Evolutionary conservation across 2,113 vertebrate species (phyloP).

Genomic region (Plestiodon gilberti): DNA sequence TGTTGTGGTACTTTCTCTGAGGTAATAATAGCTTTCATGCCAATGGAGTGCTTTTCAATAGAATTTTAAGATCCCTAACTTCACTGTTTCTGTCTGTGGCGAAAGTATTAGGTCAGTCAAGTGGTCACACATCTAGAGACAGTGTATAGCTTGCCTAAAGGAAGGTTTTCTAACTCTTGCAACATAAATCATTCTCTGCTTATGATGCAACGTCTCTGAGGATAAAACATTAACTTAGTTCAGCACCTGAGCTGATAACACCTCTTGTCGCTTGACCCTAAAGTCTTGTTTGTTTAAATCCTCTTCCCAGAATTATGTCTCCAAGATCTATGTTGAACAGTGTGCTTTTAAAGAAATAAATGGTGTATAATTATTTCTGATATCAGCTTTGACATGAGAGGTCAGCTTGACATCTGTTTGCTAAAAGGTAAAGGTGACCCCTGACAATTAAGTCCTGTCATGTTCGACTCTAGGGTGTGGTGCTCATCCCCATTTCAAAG

Average conservation of each 20-base stretch:
- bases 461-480: no score
- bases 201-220: not conserved
- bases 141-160: not conserved
- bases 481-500: no score
- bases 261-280: not conserved
- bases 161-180: not conserved
- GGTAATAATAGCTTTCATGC: conserved; percentile 39
- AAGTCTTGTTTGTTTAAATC: conserved; percentile 16
- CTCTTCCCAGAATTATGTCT: not conserved
- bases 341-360: no score
- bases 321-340: conserved; percentile 4
- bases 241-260: not conserved
- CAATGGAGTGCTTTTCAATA: conserved; percentile 39
- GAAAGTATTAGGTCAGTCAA: not conserved
- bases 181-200: not conserved
- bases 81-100: not conserved
- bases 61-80: not conserved
- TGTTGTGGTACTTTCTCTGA: conserved; percentile 12
- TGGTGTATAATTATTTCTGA: conserved; percentile 1
- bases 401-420: not conserved
- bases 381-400: not conserved
- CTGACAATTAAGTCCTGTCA: no score
- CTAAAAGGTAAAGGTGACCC: no score
- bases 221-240: not conserved
- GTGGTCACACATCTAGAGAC: not conserved